Evolutionary conservation across 2,113 vertebrate genomes (phyloP).

Genomic region (Arizona elegans): DNA sequence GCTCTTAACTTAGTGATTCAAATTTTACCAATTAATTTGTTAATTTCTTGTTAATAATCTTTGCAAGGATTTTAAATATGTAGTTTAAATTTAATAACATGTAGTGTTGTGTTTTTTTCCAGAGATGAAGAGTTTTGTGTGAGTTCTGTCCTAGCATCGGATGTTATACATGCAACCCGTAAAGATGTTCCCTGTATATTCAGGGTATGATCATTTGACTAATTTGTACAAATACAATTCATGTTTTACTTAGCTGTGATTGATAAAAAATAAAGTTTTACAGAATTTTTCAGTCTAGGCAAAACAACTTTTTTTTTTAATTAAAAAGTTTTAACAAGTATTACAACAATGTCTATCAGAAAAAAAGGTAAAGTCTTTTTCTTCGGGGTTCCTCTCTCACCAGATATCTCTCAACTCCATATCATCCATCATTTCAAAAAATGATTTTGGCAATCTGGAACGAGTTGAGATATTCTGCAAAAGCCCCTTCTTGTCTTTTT

Average conservation of each 20-base stretch:
- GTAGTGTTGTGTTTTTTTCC: conserved; percentile 36
- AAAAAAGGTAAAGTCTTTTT: too few species aligned
- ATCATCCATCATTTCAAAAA: too few species aligned
- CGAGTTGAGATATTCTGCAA: too few species aligned
- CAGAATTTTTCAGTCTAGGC: not conserved
- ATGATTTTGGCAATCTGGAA: too few species aligned
- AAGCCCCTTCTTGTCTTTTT: too few species aligned
- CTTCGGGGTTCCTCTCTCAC: too few species aligned
- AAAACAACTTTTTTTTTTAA: not conserved
- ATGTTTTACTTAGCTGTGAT: not conserved
- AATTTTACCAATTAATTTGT: not conserved
- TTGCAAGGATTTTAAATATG: not conserved
- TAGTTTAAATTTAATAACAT: not conserved
- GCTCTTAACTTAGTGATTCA: not conserved
- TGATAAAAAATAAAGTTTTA: not conserved
- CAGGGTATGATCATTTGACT: conserved; percentile 75
- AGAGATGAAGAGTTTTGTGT: conserved; percentile 96
- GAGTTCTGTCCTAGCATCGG: conserved; percentile 90
- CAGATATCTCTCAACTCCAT: too few species aligned
- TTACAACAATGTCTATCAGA: too few species aligned
- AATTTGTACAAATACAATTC: not conserved
- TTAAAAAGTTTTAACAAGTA: too few species aligned
- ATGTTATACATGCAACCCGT: conserved; percentile 93
- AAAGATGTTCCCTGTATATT: conserved; percentile 97
- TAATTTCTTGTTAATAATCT: not conserved